These are phyloP conservation scores for Calameuta filiformis DNA, from an alignment of 2,888 invertebrate genomes.

Conservation along the genomic window DNA sequence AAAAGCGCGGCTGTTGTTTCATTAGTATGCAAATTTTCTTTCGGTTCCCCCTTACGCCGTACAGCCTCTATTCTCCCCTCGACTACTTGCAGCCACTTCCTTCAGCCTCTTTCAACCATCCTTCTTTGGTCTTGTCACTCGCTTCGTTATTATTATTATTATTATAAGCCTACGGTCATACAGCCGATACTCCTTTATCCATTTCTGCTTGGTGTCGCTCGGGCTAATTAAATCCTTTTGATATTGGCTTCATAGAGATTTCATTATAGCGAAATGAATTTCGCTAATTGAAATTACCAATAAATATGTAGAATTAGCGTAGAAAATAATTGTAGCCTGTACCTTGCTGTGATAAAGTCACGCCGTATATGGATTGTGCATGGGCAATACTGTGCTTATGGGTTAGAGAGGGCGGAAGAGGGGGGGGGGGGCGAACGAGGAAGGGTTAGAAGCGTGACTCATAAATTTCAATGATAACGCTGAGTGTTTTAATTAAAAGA, in stretches of 20 bases:
- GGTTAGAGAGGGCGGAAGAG: background rate
- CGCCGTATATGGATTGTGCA: background rate
- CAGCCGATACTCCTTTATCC: background rate
- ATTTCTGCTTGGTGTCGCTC: background rate
- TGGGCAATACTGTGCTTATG: background rate
- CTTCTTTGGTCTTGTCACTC: conserved; percentile 7
- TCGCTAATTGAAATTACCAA: background rate
- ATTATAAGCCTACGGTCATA: background rate
- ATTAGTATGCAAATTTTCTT: conserved; percentile 45
- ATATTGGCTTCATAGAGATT: background rate
- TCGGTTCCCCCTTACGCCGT: background rate
- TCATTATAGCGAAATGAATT: background rate
- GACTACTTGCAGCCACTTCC: background rate
- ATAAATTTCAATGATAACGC: background rate
- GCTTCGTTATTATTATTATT: background rate
- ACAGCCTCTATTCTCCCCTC: background rate
- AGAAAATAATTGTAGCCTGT: background rate
- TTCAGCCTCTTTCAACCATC: background rate
- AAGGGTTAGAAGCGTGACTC: background rate
- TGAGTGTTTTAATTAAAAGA: background rate
- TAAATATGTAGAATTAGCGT: background rate
- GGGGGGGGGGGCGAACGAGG: too few relatives aligned
- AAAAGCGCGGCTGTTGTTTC: conserved; percentile 35
- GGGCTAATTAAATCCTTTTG: background rate
- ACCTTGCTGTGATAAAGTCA: background rate